Percentiles rank a stretch among this genome's conserved stretches.
phyloP scores from a whole-genome alignment of 2,888 invertebrate genomes.

The Tortricodes alternella region DNA sequence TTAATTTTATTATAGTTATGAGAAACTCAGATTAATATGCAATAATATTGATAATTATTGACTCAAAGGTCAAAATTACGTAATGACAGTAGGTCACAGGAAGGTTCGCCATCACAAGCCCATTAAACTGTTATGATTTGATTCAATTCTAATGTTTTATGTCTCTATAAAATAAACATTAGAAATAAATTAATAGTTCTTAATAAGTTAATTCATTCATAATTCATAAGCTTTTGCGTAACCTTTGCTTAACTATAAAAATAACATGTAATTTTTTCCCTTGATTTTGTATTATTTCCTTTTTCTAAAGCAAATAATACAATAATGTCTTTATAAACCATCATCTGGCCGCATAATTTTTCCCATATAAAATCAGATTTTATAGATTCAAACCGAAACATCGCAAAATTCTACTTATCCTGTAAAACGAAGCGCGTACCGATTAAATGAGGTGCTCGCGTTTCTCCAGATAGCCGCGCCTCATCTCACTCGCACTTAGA shows the following conservation, averaged over 20 bases:
- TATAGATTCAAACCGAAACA: constrained; percentile 40
- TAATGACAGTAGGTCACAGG: constrained; percentile 3
- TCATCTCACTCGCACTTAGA: constrained; percentile 50
- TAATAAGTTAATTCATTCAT: too few relatives aligned
- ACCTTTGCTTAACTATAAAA: too few relatives aligned
- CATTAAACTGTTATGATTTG: neutral
- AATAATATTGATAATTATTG: neutral
- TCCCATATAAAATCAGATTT: neutral
- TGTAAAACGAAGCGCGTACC: constrained; percentile 79
- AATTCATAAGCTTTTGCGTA: too few relatives aligned
- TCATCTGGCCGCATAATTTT: too few relatives aligned
- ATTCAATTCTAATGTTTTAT: constrained; percentile 2
- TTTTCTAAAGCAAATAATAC: too few relatives aligned
- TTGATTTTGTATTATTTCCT: too few relatives aligned
- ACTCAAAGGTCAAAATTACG: constrained; percentile 4
- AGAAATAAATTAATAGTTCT: too few relatives aligned
- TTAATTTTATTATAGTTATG: neutral
- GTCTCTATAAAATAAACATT: neutral
- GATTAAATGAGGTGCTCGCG: constrained; percentile 82
- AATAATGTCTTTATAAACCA: too few relatives aligned
- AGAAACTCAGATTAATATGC: constrained; percentile 1
- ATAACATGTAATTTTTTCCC: too few relatives aligned
- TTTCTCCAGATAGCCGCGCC: constrained; percentile 77
- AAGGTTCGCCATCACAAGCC: neutral
- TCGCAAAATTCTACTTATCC: constrained; percentile 75